These are phyloP conservation scores for Dendrolimus kikuchii DNA, from an alignment of 1,140 invertebrate genomes.

Conservation along the genomic window DNA sequence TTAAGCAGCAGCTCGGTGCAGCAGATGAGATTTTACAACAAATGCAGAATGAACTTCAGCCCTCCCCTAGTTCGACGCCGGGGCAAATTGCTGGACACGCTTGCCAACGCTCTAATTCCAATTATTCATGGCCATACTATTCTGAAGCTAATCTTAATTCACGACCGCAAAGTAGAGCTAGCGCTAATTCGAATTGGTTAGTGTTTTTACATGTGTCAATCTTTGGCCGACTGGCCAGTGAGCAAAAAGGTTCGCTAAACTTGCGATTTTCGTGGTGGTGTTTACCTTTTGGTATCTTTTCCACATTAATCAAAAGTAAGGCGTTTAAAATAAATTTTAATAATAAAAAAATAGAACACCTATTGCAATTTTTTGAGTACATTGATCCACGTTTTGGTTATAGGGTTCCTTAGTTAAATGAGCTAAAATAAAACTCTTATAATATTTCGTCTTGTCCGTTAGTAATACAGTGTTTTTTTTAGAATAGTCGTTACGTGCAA, in stretches of 20 bases:
- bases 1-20: constrained; percentile 79
- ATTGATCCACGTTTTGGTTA: no score
- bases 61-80: constrained; percentile 64
- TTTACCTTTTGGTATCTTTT: no score
- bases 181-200: constrained; percentile 51
- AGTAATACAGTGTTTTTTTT: no score
- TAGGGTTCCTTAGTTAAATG: no score
- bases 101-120: constrained; percentile 57
- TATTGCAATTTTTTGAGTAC: no score
- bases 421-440: no score
- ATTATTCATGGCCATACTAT: constrained; percentile 77
- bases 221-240: background rate
- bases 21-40: constrained; percentile 88
- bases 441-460: no score
- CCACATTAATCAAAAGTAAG: no score
- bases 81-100: constrained; percentile 63
- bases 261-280: no score
- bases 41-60: constrained; percentile 80
- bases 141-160: constrained; percentile 73
- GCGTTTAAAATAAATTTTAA: no score
- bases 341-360: no score
- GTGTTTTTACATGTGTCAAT: constrained; percentile 8
- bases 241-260: background rate
- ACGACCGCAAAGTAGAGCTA: constrained; percentile 50
- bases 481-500: no score